Conservation (phyloP, 2,888 invertebrate species). For the Athalia circularis region DNA sequence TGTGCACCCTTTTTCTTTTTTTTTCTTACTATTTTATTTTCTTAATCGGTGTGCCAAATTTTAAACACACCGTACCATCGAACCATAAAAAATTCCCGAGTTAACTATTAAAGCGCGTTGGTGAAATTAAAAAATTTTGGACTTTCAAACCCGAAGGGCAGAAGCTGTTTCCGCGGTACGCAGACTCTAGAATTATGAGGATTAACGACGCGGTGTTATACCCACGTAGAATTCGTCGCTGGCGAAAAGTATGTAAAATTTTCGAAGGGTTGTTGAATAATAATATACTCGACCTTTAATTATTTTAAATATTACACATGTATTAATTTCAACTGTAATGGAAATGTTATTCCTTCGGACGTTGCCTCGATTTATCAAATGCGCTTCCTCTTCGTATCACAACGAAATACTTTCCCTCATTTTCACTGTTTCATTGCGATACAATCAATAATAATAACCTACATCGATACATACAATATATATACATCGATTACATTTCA, state of each 20-base stretch:
- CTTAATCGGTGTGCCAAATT: not conserved
- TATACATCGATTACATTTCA: not conserved
- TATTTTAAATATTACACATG: too few relatives aligned
- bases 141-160: not conserved
- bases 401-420: not conserved
- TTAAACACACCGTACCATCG: too few relatives aligned
- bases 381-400: not conserved
- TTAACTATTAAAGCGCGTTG: too few relatives aligned
- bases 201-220: conserved; percentile 8
- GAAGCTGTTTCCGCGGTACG: not conserved
- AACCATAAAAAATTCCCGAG: too few relatives aligned
- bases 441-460: not conserved
- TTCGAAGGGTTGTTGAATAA: not conserved
- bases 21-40: not conserved
- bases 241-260: not conserved
- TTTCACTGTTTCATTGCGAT: too few relatives aligned
- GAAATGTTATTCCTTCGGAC: too few relatives aligned
- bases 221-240: not conserved
- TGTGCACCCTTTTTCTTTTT: not conserved
- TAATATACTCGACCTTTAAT: not conserved
- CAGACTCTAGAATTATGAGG: not conserved
- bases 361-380: too few relatives aligned
- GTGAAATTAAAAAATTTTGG: not conserved
- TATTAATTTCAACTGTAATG: too few relatives aligned
- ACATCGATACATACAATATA: not conserved